A percentile compares a stretch with the other conserved stretches of the same genome.
These are phyloP conservation scores for Lophotis ruficrista DNA, from an alignment of 2,113 vertebrate species.

Conservation along the genomic window DNA sequence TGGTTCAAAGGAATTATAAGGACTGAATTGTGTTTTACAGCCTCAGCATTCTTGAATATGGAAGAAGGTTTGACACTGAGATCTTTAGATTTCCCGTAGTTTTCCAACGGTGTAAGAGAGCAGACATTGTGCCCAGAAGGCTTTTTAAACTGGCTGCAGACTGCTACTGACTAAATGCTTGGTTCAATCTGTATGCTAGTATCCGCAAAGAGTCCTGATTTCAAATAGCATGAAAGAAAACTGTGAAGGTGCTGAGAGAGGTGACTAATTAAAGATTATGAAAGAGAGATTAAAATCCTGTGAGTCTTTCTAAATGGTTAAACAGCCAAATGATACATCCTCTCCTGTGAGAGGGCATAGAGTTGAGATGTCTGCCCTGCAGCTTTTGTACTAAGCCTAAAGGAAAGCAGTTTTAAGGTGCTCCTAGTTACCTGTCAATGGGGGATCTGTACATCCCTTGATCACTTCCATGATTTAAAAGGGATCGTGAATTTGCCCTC, in stretches of 20 bases:
- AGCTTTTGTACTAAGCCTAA: neutral
- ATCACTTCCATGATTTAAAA: neutral
- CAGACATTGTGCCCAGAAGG: neutral
- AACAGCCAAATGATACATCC: neutral
- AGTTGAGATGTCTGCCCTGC: neutral
- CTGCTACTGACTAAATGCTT: neutral
- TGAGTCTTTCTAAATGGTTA: conserved; percentile 3
- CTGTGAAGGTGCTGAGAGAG: neutral
- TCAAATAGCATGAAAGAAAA: conserved; percentile 20
- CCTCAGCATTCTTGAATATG: neutral
- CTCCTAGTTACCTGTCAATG: neutral
- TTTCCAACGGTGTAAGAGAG: neutral
- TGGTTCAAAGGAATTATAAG: conserved; percentile 10
- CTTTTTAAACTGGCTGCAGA: neutral
- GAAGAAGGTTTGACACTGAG: neutral
- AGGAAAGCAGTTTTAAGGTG: neutral
- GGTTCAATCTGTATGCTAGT: neutral
- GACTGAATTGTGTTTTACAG: neutral
- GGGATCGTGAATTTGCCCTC: neutral
- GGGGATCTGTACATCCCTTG: neutral
- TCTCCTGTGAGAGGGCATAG: neutral
- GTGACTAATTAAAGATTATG: conserved; percentile 52
- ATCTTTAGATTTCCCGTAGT: neutral
- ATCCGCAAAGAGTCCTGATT: conserved; percentile 8
- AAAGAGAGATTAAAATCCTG: conserved; percentile 46